These are phyloP conservation scores for Graphium colonna DNA, from an alignment of 2,888 invertebrate genomes.

Conservation along the genomic window DNA sequence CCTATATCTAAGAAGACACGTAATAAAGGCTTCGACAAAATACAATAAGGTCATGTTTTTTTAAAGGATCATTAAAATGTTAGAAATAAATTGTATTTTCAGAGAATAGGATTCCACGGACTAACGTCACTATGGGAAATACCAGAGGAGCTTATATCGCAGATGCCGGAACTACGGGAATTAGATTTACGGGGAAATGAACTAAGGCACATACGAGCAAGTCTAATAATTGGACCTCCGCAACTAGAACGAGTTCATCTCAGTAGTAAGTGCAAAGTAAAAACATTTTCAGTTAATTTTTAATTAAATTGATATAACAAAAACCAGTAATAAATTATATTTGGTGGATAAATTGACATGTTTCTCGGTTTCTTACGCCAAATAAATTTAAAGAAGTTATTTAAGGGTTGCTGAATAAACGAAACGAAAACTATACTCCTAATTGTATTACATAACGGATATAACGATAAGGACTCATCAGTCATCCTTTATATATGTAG, in stretches of 20 bases:
- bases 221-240: slow-evolving; percentile 54
- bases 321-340: too few relatives aligned
- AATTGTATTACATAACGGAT: too few relatives aligned
- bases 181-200: slow-evolving; percentile 78
- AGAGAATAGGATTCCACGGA: slow-evolving; percentile 60
- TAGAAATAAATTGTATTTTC: slow-evolving; percentile 21
- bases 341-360: too few relatives aligned
- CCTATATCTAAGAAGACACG: too few relatives aligned
- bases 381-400: too few relatives aligned
- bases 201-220: slow-evolving; percentile 63
- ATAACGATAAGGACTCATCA: too few relatives aligned
- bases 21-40: too few relatives aligned
- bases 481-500: too few relatives aligned
- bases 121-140: slow-evolving; percentile 60
- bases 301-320: too few relatives aligned
- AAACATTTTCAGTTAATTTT: not conserved
- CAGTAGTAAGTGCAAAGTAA: slow-evolving; percentile 62
- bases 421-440: too few relatives aligned
- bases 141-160: slow-evolving; percentile 53
- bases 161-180: slow-evolving; percentile 64
- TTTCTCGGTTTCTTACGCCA: too few relatives aligned
- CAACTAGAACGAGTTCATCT: slow-evolving; percentile 65
- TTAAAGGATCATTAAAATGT: not conserved
- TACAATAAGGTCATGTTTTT: not conserved
- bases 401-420: slow-evolving; percentile 6